These are phyloP conservation scores for Callosobruchus maculatus DNA, from an alignment of 2,888 invertebrate species.

Conservation along the genomic window DNA sequence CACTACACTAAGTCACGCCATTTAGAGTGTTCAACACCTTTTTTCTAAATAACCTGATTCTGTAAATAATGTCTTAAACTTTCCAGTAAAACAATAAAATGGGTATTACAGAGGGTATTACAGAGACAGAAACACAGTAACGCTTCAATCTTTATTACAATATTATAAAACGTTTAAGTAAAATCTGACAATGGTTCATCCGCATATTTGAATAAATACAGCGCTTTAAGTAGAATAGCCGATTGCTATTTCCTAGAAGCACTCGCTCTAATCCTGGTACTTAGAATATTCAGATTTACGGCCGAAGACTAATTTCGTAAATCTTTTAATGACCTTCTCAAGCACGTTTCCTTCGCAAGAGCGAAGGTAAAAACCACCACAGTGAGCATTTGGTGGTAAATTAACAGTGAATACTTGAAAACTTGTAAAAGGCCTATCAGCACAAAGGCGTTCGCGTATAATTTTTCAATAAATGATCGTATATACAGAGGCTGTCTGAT, in stretches of 20 bases:
- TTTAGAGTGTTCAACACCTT: no score
- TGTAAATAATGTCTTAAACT: constrained; percentile 19
- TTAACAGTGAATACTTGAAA: not conserved
- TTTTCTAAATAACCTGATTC: constrained; percentile 29
- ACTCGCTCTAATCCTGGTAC: not conserved
- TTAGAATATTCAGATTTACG: not conserved
- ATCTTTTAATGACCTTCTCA: not conserved
- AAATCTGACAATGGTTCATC: not conserved
- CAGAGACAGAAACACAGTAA: not conserved
- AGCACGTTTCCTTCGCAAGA: not conserved
- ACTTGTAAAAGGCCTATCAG: no score
- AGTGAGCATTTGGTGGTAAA: not conserved
- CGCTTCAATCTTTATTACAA: not conserved
- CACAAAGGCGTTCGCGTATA: no score
- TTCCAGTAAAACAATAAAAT: not conserved
- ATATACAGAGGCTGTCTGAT: no score
- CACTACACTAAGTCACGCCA: no score
- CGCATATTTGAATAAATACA: not conserved
- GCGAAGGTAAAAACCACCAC: not conserved
- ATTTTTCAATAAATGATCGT: no score
- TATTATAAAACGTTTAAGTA: not conserved
- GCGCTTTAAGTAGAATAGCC: not conserved
- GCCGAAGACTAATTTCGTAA: not conserved
- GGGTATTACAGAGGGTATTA: no score
- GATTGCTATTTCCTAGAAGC: not conserved